Percentiles rank a stretch among this genome's conserved stretches.
These are phyloP conservation scores for Alaudala cheleensis DNA, from an alignment of 2,113 vertebrate genomes.

Conservation along the genomic window DNA sequence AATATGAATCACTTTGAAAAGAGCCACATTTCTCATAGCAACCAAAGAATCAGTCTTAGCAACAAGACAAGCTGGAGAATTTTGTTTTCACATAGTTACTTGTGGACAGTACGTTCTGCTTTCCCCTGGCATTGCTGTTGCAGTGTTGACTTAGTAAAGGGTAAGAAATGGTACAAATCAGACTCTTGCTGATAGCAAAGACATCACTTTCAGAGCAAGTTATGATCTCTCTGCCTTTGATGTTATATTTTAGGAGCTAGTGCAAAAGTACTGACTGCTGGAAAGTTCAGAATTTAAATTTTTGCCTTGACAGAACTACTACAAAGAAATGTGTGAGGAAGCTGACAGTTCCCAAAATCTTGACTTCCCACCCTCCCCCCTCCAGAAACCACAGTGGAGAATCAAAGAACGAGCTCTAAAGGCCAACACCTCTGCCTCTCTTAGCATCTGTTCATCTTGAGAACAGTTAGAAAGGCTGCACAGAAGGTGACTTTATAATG, in stretches of 20 bases:
- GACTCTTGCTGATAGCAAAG: neutral
- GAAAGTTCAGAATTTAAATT: neutral
- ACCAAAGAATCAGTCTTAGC: constrained; percentile 50
- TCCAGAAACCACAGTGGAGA: neutral
- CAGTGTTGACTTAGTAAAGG: neutral
- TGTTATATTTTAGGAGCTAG: neutral
- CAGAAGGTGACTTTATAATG: neutral
- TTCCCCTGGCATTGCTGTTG: neutral
- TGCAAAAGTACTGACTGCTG: neutral
- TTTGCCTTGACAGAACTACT: neutral
- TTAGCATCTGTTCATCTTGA: neutral
- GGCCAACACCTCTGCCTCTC: neutral
- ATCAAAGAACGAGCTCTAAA: neutral
- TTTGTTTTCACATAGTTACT: constrained; percentile 29
- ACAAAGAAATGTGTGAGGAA: neutral
- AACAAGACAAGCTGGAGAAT: constrained; percentile 51
- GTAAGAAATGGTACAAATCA: neutral
- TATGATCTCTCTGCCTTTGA: neutral
- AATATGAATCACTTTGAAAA: constrained; percentile 51
- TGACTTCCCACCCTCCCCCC: neutral
- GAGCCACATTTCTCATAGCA: constrained; percentile 53
- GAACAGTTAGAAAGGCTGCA: neutral
- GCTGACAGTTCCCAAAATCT: neutral
- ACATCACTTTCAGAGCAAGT: neutral
- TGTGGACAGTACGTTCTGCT: constrained; percentile 45